Evolutionary conservation across 2,888 invertebrate species (phyloP).

Genomic region (Apamea anceps): DNA sequence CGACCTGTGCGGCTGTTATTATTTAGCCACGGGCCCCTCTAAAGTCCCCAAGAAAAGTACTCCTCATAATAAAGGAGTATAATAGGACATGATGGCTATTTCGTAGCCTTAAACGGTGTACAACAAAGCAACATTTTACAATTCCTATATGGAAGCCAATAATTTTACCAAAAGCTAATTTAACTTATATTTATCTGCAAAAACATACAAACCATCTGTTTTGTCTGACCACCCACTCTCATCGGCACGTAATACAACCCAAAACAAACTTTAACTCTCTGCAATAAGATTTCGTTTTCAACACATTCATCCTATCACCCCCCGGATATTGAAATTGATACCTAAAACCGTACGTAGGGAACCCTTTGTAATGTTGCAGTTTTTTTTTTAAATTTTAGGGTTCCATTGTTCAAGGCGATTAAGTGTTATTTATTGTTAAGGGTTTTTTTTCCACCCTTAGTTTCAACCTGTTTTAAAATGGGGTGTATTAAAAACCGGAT

Average conservation of each 20-base stretch:
- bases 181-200: constrained; percentile 41
- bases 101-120: too few species aligned
- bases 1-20: too few species aligned
- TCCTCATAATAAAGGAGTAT: too few species aligned
- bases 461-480: constrained; percentile 45
- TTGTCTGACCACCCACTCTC: constrained; percentile 54
- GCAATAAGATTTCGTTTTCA: constrained; percentile 11
- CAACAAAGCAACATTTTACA: neutral
- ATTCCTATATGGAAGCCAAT: constrained; percentile 10
- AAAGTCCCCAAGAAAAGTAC: neutral
- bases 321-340: constrained; percentile 64
- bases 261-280: constrained; percentile 19
- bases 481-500: constrained; percentile 29
- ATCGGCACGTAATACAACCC: neutral
- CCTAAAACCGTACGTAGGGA: constrained; percentile 43
- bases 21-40: too few species aligned
- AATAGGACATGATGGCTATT: neutral
- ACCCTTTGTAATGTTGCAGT: constrained; percentile 56
- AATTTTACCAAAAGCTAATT: constrained; percentile 34
- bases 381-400: constrained; percentile 47
- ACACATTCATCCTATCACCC: constrained; percentile 20
- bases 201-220: constrained; percentile 45
- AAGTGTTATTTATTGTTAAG: constrained; percentile 51
- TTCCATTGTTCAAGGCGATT: constrained; percentile 45
- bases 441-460: constrained; percentile 30